A percentile compares a stretch with the other conserved stretches of the same genome.
Conservation (phyloP, 2,797 vertebrate species). For the Ciconia nigra region DNA sequence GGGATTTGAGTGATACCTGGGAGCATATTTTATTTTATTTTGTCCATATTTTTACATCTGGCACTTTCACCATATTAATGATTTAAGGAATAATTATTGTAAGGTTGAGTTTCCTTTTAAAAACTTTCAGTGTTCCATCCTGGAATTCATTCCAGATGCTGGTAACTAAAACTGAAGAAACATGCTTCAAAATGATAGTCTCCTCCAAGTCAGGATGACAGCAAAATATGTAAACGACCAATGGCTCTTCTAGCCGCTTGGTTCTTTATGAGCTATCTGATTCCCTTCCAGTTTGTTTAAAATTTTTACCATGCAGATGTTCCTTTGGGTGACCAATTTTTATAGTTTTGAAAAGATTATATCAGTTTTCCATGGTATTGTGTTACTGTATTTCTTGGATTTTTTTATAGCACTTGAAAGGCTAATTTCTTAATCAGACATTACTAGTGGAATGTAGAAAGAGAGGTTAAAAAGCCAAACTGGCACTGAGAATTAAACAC, state of each 20-base stretch:
- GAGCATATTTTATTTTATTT: slow-evolving; percentile 66
- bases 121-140: slow-evolving; percentile 76
- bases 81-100: slow-evolving; percentile 80
- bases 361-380: slow-evolving; percentile 97
- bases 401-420: slow-evolving; percentile 84
- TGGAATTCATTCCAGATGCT: slow-evolving; percentile 83
- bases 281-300: slow-evolving; percentile 97
- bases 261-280: slow-evolving; percentile 92
- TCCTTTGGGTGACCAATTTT: slow-evolving; percentile 97
- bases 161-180: slow-evolving; percentile 77
- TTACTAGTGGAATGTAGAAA: slow-evolving; percentile 79
- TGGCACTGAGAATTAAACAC: slow-evolving; percentile 87
- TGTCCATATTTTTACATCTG: slow-evolving; percentile 69
- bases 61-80: slow-evolving; percentile 73
- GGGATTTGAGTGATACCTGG: slow-evolving; percentile 68
- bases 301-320: slow-evolving; percentile 96
- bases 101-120: slow-evolving; percentile 78
- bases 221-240: slow-evolving; percentile 71
- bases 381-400: slow-evolving; percentile 95
- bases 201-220: slow-evolving; percentile 76
- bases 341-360: slow-evolving; percentile 99
- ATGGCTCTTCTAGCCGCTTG: slow-evolving; percentile 54
- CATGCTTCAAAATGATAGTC: slow-evolving; percentile 72
- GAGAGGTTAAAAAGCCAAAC: slow-evolving; percentile 80
- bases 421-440: slow-evolving; percentile 79